A percentile compares a stretch with the other conserved stretches of the same genome.
Evolutionary conservation across 2,888 invertebrate genomes (phyloP).

Genomic region (Agrochola lota): DNA sequence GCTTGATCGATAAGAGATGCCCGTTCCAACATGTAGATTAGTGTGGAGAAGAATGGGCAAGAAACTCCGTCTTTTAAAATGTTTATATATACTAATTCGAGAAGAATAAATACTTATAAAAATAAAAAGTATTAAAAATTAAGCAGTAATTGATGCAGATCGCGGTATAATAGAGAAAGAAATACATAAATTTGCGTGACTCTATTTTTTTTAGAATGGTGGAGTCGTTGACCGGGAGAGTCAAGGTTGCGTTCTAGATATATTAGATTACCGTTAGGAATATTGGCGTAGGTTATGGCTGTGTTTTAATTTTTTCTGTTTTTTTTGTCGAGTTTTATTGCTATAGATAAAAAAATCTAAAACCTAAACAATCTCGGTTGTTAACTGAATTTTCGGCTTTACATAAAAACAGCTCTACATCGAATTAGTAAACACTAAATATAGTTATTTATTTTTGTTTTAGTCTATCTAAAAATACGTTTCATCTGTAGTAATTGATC

Average conservation of each 20-base stretch:
- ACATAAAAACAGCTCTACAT: background rate
- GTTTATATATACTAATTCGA: too few species aligned
- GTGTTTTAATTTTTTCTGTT: background rate
- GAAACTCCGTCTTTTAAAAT: background rate
- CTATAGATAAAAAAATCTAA: too few species aligned
- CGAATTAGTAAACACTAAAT: background rate
- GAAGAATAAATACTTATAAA: too few species aligned
- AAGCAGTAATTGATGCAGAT: too few species aligned
- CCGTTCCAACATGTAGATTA: background rate
- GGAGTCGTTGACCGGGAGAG: constrained; percentile 45
- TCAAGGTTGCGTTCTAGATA: constrained; percentile 53
- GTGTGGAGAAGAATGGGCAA: background rate
- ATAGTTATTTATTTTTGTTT: constrained; percentile 4
- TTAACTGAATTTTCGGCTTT: background rate
- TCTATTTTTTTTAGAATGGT: constrained; percentile 31
- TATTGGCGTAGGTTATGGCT: constrained; percentile 39
- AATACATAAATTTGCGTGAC: constrained; percentile 25
- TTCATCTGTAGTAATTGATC: background rate
- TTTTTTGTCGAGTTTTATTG: background rate
- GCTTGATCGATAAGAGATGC: too few species aligned
- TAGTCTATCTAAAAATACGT: background rate
- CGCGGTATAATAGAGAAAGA: too few species aligned
- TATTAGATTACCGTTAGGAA: constrained; percentile 36
- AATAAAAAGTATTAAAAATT: too few species aligned
- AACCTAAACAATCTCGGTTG: too few species aligned